A percentile compares a stretch with the other conserved stretches of the same genome.
phyloP scores from a whole-genome alignment of 2,888 invertebrate genomes.

The Acleris emargana region DNA sequence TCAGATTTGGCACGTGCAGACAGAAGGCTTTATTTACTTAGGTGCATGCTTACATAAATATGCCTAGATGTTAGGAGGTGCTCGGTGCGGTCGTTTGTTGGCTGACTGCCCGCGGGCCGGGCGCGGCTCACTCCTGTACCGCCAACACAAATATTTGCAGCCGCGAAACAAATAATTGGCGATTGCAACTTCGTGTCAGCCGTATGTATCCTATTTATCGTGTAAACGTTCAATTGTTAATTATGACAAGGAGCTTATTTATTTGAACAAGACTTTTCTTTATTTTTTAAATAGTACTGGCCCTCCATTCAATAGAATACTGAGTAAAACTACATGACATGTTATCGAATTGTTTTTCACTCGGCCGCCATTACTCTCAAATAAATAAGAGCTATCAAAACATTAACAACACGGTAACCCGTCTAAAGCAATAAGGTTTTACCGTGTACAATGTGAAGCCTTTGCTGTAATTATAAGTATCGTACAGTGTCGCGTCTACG shows the following conservation, averaged over 20 bases:
- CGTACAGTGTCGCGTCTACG: slow-evolving; percentile 12
- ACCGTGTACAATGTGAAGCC: background rate
- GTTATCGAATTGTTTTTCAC: too few relatives aligned
- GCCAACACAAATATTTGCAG: slow-evolving; percentile 34
- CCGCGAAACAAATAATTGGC: slow-evolving; percentile 32
- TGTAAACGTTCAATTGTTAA: slow-evolving; percentile 1
- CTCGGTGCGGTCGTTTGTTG: slow-evolving; percentile 24
- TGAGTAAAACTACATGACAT: too few relatives aligned
- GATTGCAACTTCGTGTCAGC: slow-evolving; percentile 8
- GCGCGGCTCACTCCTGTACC: slow-evolving; percentile 21
- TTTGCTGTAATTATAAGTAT: background rate
- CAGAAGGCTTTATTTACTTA: background rate
- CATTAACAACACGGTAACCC: background rate
- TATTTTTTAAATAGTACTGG: too few relatives aligned
- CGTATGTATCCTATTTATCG: slow-evolving; percentile 3
- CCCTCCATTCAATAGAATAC: too few relatives aligned
- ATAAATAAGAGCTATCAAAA: too few relatives aligned
- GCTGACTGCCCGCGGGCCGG: slow-evolving; percentile 28
- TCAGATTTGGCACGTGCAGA: too few relatives aligned
- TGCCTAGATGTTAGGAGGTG: slow-evolving; percentile 23
- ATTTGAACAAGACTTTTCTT: too few relatives aligned
- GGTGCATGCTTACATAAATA: slow-evolving; percentile 12
- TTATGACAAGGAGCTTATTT: background rate
- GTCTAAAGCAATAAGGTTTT: background rate
- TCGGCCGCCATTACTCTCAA: too few relatives aligned